Conservation (phyloP, 2,113 vertebrate species). For the Callopanchax toddi region DNA sequence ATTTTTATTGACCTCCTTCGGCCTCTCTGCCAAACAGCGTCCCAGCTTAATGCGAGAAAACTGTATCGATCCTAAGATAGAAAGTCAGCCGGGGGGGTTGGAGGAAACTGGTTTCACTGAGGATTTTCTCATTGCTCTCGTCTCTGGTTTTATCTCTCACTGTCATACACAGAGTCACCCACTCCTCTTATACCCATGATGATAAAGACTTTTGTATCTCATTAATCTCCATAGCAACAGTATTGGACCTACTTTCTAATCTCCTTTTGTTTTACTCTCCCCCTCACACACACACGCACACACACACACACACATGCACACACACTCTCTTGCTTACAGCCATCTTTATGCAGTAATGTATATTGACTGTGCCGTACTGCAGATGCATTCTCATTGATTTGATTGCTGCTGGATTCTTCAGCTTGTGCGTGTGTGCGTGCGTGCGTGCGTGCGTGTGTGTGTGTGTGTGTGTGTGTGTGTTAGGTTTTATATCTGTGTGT, state of each 20-base stretch:
- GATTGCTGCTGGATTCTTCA: background rate
- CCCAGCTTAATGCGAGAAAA: conserved; percentile 29
- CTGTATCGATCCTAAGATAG: conserved; percentile 48
- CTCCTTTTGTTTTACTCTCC: conserved; percentile 15
- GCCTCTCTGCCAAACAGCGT: background rate
- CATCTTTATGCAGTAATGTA: conserved; percentile 3
- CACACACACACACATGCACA: too few relatives aligned
- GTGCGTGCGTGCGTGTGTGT: too few relatives aligned
- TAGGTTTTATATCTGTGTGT: too few relatives aligned
- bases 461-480: too few relatives aligned
- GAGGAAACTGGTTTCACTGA: background rate
- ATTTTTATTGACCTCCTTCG: conserved; percentile 31
- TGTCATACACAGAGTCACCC: conserved; percentile 4
- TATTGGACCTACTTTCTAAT: conserved; percentile 42
- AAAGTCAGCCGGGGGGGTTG: conserved; percentile 24
- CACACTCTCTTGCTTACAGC: background rate
- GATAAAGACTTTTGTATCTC: conserved; percentile 54
- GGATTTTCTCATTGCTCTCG: conserved; percentile 29
- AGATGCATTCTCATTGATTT: conserved; percentile 26
- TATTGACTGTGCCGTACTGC: conserved; percentile 24
- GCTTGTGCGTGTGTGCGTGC: too few relatives aligned
- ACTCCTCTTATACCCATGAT: conserved; percentile 33
- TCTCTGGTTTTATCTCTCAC: conserved; percentile 15
- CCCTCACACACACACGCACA: too few relatives aligned
- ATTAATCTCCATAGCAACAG: conserved; percentile 68